phyloP scores from a whole-genome alignment of 2,888 invertebrate species.

The Drosophila monieri region DNA sequence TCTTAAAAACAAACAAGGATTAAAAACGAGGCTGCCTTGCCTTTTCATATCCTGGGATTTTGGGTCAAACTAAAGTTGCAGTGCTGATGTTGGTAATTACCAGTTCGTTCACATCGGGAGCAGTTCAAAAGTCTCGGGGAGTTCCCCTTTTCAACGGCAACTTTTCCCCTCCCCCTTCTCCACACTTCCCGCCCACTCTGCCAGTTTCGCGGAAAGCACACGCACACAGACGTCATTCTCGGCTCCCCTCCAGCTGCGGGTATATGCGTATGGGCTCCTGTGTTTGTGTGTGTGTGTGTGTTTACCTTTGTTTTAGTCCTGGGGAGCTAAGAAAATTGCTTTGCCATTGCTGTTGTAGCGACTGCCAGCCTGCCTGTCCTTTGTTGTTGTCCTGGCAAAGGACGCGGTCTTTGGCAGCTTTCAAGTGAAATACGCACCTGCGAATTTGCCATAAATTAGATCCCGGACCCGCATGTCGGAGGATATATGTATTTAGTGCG shows the following conservation, averaged over 20 bases:
- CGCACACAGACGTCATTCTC: conserved; percentile 34
- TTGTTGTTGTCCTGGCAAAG: conserved; percentile 37
- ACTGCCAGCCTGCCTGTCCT: conserved; percentile 35
- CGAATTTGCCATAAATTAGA: conserved; percentile 80
- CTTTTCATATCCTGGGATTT: conserved; percentile 38
- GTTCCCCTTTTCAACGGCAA: conserved; percentile 28
- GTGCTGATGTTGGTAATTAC: conserved; percentile 42
- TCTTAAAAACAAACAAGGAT: neutral
- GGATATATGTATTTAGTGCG: conserved; percentile 45
- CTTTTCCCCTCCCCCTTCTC: neutral
- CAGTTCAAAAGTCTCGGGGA: conserved; percentile 64
- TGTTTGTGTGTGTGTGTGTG: conserved; percentile 20
- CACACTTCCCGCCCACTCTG: neutral
- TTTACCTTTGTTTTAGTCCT: conserved; percentile 66
- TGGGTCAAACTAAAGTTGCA: conserved; percentile 44
- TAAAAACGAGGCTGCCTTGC: neutral
- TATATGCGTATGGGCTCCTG: conserved; percentile 4
- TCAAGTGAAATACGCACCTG: conserved; percentile 79
- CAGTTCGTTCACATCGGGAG: conserved; percentile 48
- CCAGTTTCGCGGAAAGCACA: conserved; percentile 28
- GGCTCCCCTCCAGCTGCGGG: conserved; percentile 16
- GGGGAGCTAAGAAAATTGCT: conserved; percentile 44
- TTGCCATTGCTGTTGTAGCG: conserved; percentile 24
- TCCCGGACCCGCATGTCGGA: conserved; percentile 31
- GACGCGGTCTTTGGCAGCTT: conserved; percentile 71